These are phyloP conservation scores for Sclerodermus sp. DNA, from an alignment of 2,888 invertebrate genomes.

Conservation along the genomic window DNA sequence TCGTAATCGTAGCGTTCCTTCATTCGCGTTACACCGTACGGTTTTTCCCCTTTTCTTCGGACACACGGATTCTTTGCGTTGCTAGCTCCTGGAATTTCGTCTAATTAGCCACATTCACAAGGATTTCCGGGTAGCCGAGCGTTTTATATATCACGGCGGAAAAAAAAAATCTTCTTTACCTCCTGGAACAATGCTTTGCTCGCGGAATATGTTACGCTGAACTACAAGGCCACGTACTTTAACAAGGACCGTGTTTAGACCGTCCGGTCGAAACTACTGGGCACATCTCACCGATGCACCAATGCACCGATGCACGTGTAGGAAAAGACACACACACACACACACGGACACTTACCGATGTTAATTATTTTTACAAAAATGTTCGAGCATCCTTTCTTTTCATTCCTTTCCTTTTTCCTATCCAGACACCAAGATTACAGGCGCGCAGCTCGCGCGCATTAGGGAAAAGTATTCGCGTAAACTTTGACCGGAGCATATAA, in stretches of 20 bases:
- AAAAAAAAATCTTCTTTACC: conserved; percentile 26
- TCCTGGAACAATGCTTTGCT: conserved; percentile 38
- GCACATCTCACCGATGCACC: no score
- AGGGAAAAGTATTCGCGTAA: background rate
- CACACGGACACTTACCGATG: conserved; percentile 18
- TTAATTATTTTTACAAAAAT: conserved; percentile 44
- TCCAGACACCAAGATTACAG: conserved; percentile 6
- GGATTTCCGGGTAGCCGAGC: conserved; percentile 27
- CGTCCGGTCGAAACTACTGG: conserved; percentile 22
- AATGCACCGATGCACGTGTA: no score
- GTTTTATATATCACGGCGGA: conserved; percentile 27
- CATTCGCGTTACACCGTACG: no score
- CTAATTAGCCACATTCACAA: conserved; percentile 29
- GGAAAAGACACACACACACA: conserved; percentile 4
- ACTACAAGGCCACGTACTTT: conserved; percentile 42
- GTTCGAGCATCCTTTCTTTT: conserved; percentile 20
- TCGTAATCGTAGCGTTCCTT: no score
- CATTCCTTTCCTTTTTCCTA: no score
- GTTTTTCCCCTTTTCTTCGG: conserved; percentile 19
- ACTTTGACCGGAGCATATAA: no score
- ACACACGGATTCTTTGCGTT: conserved; percentile 11
- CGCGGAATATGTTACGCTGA: conserved; percentile 33
- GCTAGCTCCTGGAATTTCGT: conserved; percentile 23
- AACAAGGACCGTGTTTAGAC: conserved; percentile 47
- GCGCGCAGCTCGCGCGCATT: conserved; percentile 1